phyloP scores from a whole-genome alignment of 2,113 vertebrate genomes.

The Ciconia maguari region DNA sequence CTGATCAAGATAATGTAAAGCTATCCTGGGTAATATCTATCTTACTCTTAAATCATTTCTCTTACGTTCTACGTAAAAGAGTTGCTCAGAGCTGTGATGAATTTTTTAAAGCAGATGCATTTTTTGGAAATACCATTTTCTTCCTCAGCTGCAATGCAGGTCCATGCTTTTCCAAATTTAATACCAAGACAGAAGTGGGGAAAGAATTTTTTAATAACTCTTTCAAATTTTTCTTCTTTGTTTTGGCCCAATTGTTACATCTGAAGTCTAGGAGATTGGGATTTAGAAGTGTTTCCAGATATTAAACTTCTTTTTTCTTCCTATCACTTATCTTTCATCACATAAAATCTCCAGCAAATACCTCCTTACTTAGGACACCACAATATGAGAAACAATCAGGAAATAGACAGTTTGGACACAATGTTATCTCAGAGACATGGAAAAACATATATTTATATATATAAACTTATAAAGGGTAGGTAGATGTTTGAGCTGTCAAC shows the following conservation, averaged over 20 bases:
- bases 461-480: background rate
- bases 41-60: background rate
- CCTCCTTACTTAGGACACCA: background rate
- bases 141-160: background rate
- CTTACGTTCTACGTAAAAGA: background rate
- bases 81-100: background rate
- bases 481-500: background rate
- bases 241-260: background rate
- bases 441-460: slow-evolving; percentile 23
- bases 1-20: background rate
- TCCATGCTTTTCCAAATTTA: background rate
- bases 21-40: background rate
- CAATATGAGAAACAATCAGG: background rate
- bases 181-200: background rate
- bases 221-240: background rate
- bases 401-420: background rate
- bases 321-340: background rate
- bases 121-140: background rate
- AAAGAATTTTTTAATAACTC: background rate
- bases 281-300: background rate
- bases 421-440: slow-evolving; percentile 26
- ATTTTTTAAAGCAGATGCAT: background rate
- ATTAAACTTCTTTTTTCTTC: background rate
- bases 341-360: background rate
- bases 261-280: background rate